Conservation (phyloP, 2,888 invertebrate genomes). For the Spodoptera littoralis region DNA sequence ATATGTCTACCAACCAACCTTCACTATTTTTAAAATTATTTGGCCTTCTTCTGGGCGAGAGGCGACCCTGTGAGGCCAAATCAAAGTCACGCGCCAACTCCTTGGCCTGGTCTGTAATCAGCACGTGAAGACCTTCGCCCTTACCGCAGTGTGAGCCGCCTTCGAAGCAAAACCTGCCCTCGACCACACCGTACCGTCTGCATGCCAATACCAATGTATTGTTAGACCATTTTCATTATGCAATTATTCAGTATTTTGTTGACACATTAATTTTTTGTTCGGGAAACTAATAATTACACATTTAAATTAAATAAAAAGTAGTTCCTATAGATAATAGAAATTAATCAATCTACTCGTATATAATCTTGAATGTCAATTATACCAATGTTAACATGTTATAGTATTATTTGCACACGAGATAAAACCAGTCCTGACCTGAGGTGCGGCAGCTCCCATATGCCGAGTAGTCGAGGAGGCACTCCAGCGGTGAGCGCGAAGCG, state of each 20-base stretch:
- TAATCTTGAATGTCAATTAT: too few species aligned
- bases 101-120: conserved; percentile 93
- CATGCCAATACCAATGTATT: neutral
- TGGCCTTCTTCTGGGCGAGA: conserved; percentile 87
- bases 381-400: too few species aligned
- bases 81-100: conserved; percentile 92
- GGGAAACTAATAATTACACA: too few species aligned
- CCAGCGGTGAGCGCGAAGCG: conserved; percentile 94
- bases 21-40: conserved; percentile 67
- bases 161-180: conserved; percentile 96
- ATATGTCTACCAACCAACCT: conserved; percentile 42
- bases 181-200: conserved; percentile 95
- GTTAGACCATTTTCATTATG: too few species aligned
- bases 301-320: too few species aligned
- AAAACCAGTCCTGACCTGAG: conserved; percentile 82
- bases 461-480: conserved; percentile 93
- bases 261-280: too few species aligned
- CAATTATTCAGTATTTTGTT: too few species aligned
- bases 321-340: too few species aligned
- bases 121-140: conserved; percentile 94
- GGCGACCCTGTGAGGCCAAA: conserved; percentile 91
- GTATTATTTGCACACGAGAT: too few species aligned
- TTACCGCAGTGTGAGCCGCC: conserved; percentile 96
- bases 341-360: too few species aligned
- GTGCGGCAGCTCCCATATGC: conserved; percentile 91